Percentiles rank a stretch among this genome's conserved stretches.
Evolutionary conservation across 2,113 vertebrate genomes (phyloP).

Genomic region (Trochalopteron elliotii): DNA sequence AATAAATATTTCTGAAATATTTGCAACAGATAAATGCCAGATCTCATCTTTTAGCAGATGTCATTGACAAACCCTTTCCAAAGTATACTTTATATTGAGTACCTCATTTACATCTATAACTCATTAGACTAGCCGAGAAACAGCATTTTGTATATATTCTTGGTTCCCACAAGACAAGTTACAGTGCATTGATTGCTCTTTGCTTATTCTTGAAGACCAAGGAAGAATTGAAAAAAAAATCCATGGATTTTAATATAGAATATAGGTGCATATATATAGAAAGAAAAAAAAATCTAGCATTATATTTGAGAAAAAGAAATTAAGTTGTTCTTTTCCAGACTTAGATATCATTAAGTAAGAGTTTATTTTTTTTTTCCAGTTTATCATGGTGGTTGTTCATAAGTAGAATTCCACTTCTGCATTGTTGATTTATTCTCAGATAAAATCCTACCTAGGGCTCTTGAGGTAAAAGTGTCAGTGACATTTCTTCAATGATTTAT

Average conservation of each 20-base stretch:
- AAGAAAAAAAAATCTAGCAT: neutral
- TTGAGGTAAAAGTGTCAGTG: neutral
- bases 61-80: neutral
- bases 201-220: neutral
- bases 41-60: constrained; percentile 9
- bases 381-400: neutral
- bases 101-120: neutral
- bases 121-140: neutral
- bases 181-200: neutral
- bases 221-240: neutral
- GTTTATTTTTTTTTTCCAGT: neutral
- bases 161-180: neutral
- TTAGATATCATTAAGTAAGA: neutral
- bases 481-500: neutral
- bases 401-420: neutral
- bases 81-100: neutral
- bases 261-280: neutral
- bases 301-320: neutral
- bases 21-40: neutral
- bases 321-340: neutral
- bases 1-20: neutral
- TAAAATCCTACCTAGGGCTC: neutral
- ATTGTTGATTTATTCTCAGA: neutral
- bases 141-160: neutral
- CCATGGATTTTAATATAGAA: neutral